phyloP scores from a whole-genome alignment of 2,797 vertebrate genomes.

The Myotis planiceps region DNA sequence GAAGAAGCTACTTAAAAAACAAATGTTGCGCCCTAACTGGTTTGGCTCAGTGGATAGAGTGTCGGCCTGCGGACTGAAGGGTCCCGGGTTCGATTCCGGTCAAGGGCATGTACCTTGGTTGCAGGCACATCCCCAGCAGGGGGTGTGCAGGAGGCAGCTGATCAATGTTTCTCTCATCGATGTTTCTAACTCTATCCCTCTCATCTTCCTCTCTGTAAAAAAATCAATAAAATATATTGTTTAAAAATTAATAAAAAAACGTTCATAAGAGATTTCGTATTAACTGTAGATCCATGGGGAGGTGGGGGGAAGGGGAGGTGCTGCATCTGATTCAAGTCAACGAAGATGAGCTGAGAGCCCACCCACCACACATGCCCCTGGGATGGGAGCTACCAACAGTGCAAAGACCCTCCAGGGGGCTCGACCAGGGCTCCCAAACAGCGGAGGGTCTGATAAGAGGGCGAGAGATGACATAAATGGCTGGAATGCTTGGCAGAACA shows the following conservation, averaged over 20 bases:
- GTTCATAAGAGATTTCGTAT: not conserved
- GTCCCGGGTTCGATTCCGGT: too few species aligned
- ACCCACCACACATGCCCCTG: not conserved
- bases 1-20: slow-evolving; percentile 12
- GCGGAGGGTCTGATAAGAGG: not conserved
- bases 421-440: not conserved
- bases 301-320: accelerated
- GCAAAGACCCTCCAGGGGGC: not conserved
- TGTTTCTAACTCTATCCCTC: too few species aligned
- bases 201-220: too few species aligned
- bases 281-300: not conserved
- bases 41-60: too few species aligned
- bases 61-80: too few species aligned
- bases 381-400: not conserved
- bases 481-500: not conserved
- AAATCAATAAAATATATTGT: too few species aligned
- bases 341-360: not conserved
- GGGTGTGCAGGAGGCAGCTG: too few species aligned
- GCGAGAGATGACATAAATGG: not conserved
- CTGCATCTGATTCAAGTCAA: not conserved
- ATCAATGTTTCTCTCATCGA: too few species aligned
- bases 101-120: too few species aligned
- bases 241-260: not conserved
- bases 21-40: too few species aligned
- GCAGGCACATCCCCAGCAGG: too few species aligned